phyloP scores from a whole-genome alignment of 2,113 vertebrate genomes.

The Ochotona princeps region DNA sequence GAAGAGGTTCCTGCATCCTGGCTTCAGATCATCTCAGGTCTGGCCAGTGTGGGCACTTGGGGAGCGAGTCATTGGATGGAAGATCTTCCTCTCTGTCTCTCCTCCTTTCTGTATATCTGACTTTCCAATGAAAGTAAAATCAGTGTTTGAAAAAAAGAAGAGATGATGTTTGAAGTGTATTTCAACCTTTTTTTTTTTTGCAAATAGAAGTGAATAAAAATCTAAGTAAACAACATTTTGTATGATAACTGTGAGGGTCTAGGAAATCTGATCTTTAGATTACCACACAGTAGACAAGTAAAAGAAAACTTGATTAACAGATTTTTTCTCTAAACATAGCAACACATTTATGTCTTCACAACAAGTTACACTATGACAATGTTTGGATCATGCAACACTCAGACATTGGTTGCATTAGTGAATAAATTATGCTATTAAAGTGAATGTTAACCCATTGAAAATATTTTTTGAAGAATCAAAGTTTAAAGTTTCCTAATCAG shows the following conservation, averaged over 20 bases:
- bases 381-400: not conserved
- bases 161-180: too few relatives aligned
- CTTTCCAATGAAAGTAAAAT: too few relatives aligned
- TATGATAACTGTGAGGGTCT: not conserved
- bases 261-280: not conserved
- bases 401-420: not conserved
- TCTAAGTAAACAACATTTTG: constrained; percentile 10
- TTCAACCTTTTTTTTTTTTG: constrained; percentile 30
- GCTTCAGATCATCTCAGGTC: too few relatives aligned
- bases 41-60: too few relatives aligned
- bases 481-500: not conserved
- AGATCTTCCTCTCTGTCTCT: too few relatives aligned
- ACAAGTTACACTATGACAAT: not conserved
- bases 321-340: not conserved
- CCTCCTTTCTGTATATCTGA: too few relatives aligned
- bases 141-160: too few relatives aligned
- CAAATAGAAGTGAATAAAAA: not conserved
- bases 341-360: not conserved
- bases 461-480: not conserved
- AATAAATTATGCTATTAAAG: not conserved
- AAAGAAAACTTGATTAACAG: not conserved
- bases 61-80: too few relatives aligned
- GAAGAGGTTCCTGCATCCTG: too few relatives aligned
- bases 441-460: not conserved
- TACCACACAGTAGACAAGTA: not conserved